These are phyloP conservation scores for Auanema sp. DNA, from an alignment of 2,888 invertebrate species.

Conservation along the genomic window DNA sequence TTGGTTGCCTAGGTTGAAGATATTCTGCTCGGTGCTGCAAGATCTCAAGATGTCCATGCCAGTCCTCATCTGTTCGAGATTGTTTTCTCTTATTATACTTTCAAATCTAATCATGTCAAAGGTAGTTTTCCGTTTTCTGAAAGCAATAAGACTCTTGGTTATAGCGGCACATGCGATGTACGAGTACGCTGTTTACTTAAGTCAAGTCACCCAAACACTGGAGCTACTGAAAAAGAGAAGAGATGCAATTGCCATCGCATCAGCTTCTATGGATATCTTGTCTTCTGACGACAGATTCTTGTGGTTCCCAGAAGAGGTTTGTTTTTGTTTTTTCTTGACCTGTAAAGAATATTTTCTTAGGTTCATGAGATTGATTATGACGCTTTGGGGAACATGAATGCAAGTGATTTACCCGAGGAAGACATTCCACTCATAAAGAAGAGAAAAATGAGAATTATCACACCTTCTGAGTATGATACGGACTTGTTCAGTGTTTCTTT, in stretches of 20 bases:
- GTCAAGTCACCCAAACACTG: slow-evolving; percentile 30
- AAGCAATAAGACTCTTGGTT: not conserved
- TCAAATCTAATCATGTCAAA: slow-evolving; percentile 28
- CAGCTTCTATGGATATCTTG: slow-evolving; percentile 31
- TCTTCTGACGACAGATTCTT: slow-evolving; percentile 20
- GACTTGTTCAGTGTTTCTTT: not conserved
- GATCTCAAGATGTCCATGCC: slow-evolving; percentile 25
- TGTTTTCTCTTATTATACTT: slow-evolving; percentile 29
- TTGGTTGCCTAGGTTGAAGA: slow-evolving; percentile 23
- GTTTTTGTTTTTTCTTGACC: not conserved
- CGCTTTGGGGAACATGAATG: slow-evolving; percentile 19
- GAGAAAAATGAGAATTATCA: not conserved
- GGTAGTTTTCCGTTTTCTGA: slow-evolving; percentile 9
- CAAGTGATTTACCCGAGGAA: not conserved
- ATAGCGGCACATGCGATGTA: slow-evolving; percentile 48
- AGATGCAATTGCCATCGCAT: slow-evolving; percentile 39
- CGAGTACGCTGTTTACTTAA: slow-evolving; percentile 38
- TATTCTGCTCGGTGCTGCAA: slow-evolving; percentile 29
- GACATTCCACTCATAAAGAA: not conserved
- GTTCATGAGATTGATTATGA: slow-evolving; percentile 19
- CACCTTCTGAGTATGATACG: slow-evolving; percentile 6
- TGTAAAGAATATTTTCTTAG: slow-evolving; percentile 1
- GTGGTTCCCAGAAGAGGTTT: slow-evolving; percentile 13
- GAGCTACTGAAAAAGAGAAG: slow-evolving; percentile 45
- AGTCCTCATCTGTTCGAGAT: slow-evolving; percentile 35